Evolutionary conservation across 1,140 invertebrate genomes (phyloP).

Genomic region (Papilio dardanus): DNA sequence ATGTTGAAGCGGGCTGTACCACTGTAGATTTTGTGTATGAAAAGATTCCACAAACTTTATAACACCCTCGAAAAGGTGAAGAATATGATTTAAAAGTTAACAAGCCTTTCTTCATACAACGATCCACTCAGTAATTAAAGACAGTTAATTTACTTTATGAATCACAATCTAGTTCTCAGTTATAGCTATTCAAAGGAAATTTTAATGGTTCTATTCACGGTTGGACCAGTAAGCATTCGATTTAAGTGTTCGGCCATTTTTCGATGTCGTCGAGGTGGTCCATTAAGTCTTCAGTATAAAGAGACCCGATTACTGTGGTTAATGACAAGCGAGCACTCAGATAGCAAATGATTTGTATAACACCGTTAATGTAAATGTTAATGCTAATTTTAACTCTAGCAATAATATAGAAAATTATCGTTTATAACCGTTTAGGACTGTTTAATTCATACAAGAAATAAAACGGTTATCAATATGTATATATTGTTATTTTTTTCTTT

Average conservation of each 20-base stretch:
- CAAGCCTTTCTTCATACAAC: no score
- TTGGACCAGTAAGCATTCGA: slow-evolving; percentile 35
- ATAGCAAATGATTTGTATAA: slow-evolving; percentile 26
- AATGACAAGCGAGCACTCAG: slow-evolving; percentile 42
- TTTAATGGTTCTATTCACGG: slow-evolving; percentile 38
- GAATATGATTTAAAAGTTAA: no score
- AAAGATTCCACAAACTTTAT: no score
- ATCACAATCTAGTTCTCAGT: slow-evolving; percentile 15
- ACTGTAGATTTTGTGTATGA: no score
- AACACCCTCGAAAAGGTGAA: no score
- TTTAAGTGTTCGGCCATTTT: slow-evolving; percentile 38
- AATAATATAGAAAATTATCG: not conserved
- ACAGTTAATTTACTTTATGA: slow-evolving; percentile 4
- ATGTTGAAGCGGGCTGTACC: no score
- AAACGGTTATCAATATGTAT: no score
- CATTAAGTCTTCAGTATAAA: slow-evolving; percentile 51
- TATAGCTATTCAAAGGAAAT: slow-evolving; percentile 36
- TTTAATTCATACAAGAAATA: no score
- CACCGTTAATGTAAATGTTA: not conserved
- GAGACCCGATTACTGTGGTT: slow-evolving; percentile 48
- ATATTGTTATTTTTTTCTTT: no score
- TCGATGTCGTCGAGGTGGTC: slow-evolving; percentile 42
- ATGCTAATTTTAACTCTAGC: not conserved
- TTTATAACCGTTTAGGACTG: not conserved
- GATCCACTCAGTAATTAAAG: not conserved